Conservation (phyloP, 2,797 vertebrate genomes). For the Platalea minor region DNA sequence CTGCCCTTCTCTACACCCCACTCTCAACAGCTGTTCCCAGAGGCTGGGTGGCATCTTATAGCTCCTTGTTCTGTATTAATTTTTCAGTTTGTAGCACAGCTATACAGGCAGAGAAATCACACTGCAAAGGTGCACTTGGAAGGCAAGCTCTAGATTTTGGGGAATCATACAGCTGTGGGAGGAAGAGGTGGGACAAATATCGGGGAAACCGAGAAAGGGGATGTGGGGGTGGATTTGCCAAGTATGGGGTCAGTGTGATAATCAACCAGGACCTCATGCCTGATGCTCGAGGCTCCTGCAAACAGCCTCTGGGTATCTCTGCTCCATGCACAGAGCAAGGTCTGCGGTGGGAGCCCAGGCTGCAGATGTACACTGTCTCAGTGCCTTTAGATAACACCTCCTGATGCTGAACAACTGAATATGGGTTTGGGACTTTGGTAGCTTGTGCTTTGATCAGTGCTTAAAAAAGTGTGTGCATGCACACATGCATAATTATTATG, state of each 20-base stretch:
- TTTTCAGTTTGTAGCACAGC: not conserved
- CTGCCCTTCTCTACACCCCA: not conserved
- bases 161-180: not conserved
- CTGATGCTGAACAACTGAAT: not conserved
- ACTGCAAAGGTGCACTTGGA: not conserved
- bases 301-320: not conserved
- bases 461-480: not conserved
- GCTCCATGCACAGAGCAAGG: fast-evolving
- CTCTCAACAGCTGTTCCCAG: not conserved
- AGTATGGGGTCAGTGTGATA: fast-evolving
- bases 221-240: not conserved
- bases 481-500: fast-evolving
- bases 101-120: fast-evolving
- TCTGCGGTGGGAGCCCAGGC: not conserved
- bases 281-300: not conserved
- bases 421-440: not conserved
- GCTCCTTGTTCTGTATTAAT: not conserved
- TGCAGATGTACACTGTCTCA: fast-evolving
- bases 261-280: not conserved
- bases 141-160: not conserved
- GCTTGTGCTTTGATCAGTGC: not conserved
- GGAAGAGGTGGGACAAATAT: not conserved
- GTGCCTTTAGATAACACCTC: not conserved
- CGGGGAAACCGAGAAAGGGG: not conserved
- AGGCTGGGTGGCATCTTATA: not conserved